Base-by-base conservation (phyloP, 2,888 invertebrate species). In the Catocala nupta region DNA sequence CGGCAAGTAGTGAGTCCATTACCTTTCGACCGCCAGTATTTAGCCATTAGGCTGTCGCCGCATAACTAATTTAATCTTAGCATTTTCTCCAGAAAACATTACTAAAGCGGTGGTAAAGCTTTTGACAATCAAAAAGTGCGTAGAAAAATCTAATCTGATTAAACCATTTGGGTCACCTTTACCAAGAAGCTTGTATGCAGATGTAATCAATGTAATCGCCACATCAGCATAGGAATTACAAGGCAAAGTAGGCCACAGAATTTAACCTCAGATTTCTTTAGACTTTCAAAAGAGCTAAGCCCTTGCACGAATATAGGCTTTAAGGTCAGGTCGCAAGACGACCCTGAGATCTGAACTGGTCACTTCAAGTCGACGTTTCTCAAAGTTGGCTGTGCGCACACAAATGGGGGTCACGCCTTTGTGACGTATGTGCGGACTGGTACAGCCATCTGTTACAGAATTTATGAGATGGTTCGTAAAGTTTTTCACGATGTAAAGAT, bases 271-370 rank as follows among this genome's bases (percentile, higher is more conserved):
- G 16, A 39, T 63, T 52, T 51, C 45, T 60, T 58, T n/a, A 49
- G 13, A 57, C 45, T 48, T n/a, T 50, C 36, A 47, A 16, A 44
- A 74, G 48, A 62, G 51, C 39, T 61, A 55, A 59, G 49, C 39
- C 53, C 70, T 71, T 45, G 59, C 47, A 44, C 56, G 44, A 58
- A 59, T 56, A 60, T 58, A 68, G 59, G 50, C 52, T 52, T 53
- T 53, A 66, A 72, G 77, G 75, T 69, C 61, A 72, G 42, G 16
- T 44, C 51, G 1, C 5, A 36, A 48, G 25, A 5, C 43, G 51
- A 45, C 67, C 56, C 43, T 57, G 62, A 57, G 48, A 13, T 51
- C 58, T 44, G 36, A 61, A 59, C 39, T 56, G 61, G 62, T 62
- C 60, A 64, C 56, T 55, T 8, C 13, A 13, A 45, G 59, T 33